These are phyloP conservation scores for Madoqua kirkii DNA, from an alignment of 2,113 vertebrate genomes.

Conservation along the genomic window DNA sequence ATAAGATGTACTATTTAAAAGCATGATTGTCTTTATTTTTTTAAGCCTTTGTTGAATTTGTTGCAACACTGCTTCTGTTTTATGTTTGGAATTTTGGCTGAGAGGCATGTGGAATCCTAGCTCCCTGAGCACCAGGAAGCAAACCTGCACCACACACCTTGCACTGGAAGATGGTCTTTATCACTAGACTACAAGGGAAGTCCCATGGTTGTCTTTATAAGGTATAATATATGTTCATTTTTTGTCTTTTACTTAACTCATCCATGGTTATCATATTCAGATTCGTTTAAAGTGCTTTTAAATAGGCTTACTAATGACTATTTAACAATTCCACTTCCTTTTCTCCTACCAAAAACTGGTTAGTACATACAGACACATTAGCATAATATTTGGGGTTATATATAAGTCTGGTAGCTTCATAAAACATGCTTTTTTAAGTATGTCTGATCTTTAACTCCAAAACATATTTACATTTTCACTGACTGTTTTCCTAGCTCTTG, in stretches of 20 bases:
- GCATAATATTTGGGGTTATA: not conserved
- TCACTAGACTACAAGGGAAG: not conserved
- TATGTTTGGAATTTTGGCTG: not conserved
- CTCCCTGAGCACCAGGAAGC: not conserved
- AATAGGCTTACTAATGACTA: not conserved
- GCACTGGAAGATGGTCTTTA: not conserved
- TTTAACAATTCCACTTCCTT: conserved; percentile 26
- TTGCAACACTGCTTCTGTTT: not conserved
- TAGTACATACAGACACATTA: not conserved
- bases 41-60: not conserved
- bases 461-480: conserved; percentile 18
- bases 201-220: not conserved
- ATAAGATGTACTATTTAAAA: not conserved
- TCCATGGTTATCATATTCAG: not conserved
- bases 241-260: not conserved
- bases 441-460: not conserved
- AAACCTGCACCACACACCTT: not conserved
- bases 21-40: not conserved
- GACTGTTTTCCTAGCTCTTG: not conserved
- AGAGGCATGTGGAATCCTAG: not conserved
- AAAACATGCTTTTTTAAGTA: not conserved
- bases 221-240: not conserved
- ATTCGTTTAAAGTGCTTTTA: not conserved
- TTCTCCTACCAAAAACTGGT: not conserved
- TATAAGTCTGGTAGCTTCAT: not conserved